Conservation (phyloP, 2,888 invertebrate species). For the Idaea aversata region DNA sequence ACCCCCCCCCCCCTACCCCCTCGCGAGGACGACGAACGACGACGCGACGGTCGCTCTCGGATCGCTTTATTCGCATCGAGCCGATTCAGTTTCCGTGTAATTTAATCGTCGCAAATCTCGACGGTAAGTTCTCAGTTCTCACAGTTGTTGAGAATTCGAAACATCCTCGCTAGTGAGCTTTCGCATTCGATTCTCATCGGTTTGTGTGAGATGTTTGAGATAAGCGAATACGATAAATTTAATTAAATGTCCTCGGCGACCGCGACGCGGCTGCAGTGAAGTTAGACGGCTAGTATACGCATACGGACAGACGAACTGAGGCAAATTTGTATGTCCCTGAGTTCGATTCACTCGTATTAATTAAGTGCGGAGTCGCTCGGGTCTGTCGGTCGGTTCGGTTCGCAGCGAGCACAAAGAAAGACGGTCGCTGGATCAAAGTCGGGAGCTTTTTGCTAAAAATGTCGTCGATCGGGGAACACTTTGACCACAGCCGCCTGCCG, state of each 20-base stretch:
- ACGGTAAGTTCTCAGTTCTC: conserved; percentile 57
- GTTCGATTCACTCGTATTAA: conserved; percentile 56
- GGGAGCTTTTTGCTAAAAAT: conserved; percentile 34
- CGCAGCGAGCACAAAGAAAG: conserved; percentile 40
- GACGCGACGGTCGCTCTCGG: conserved; percentile 17
- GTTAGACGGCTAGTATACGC: conserved; percentile 26
- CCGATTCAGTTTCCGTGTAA: conserved; percentile 38
- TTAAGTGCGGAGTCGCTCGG: conserved; percentile 52
- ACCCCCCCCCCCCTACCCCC: conserved; percentile 2
- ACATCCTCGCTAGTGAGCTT: conserved; percentile 52
- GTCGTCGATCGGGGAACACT: conserved; percentile 22
- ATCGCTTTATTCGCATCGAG: conserved; percentile 41
- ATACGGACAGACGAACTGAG: conserved; percentile 27
- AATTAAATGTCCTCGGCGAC: conserved; percentile 64
- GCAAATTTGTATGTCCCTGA: conserved; percentile 68
- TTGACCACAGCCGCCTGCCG: conserved; percentile 25
- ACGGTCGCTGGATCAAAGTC: conserved; percentile 32
- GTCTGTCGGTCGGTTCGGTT: neutral
- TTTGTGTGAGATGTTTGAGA: conserved; percentile 61
- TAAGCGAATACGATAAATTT: conserved; percentile 70
- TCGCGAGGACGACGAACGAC: too few species aligned
- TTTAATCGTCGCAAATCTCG: conserved; percentile 32
- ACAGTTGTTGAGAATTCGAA: conserved; percentile 60
- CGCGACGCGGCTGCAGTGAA: conserved; percentile 22
- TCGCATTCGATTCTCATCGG: conserved; percentile 66